Evolutionary conservation across 2,888 invertebrate species (phyloP).

Genomic region (Caenorhabditis zanzibari): DNA sequence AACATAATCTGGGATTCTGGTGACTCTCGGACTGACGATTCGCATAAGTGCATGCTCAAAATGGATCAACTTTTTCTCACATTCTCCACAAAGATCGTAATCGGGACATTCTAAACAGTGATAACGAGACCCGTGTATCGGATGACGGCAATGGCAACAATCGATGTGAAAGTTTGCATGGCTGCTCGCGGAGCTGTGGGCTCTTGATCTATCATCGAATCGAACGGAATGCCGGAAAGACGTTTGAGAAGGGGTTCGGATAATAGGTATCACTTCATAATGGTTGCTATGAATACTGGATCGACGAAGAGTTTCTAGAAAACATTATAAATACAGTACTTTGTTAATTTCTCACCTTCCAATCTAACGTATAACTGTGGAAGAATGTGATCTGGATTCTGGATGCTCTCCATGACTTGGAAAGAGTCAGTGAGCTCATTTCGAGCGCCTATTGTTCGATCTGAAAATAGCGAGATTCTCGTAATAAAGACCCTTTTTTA

Average conservation of each 20-base stretch:
- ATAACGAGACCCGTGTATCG: conserved; percentile 23
- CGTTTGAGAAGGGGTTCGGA: conserved; percentile 23
- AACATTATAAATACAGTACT: no score
- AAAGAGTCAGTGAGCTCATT: conserved; percentile 16
- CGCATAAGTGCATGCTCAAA: conserved; percentile 36
- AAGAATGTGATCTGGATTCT: conserved; percentile 15
- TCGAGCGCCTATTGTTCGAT: conserved; percentile 8
- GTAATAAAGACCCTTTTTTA: no score
- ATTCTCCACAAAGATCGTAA: conserved; percentile 25
- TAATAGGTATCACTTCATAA: conserved; percentile 24
- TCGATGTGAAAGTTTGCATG: conserved; percentile 1
- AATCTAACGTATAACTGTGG: conserved; percentile 14
- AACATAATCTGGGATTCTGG: conserved; percentile 30
- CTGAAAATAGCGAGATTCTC: no score
- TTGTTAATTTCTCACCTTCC: background rate
- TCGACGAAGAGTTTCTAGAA: background rate
- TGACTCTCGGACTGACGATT: conserved; percentile 26
- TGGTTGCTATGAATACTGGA: conserved; percentile 3
- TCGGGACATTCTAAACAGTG: conserved; percentile 26
- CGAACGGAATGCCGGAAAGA: conserved; percentile 26
- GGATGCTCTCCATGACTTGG: conserved; percentile 21
- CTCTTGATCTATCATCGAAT: conserved; percentile 9
- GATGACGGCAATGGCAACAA: conserved; percentile 8
- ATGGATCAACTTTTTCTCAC: conserved; percentile 18
- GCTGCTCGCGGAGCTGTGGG: conserved; percentile 13